Base-by-base conservation (phyloP, 1,140 invertebrate species). In the Patella vulgata region DNA sequence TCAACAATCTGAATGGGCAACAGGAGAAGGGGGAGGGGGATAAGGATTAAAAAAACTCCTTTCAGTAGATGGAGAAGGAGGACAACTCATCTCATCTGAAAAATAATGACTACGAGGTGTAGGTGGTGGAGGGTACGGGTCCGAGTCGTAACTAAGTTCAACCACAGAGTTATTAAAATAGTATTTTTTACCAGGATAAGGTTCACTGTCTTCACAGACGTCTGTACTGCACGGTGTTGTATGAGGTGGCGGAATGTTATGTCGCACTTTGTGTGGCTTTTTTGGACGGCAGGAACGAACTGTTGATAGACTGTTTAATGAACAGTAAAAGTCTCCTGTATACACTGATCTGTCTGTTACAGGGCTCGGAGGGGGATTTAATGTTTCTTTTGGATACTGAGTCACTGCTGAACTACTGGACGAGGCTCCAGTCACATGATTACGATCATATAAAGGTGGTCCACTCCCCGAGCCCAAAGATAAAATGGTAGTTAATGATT, bases 171-270 rank as follows among this genome's bases (percentile, higher is more conserved):
- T 68, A 59, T 76, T 71, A 47, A 70, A 60, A 47, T 74, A 74
- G 43, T 77, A 76, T 66, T 70, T 73, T 54, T 66, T 64, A 47
- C 43, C 52, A 21, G 68, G 70, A 63, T 79, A 84, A 28, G 83
- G 80, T 66, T 85, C 84, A 66, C 82, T 83, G 61, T 96, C 94
- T 75, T 95, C 93, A 80, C 92, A 95, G 12, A 96, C 92, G 80
- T 97, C 95, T 2, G 95, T 97, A 68, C 93, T 94, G 80, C 94
- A 96, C 0, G 95, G 95, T 8, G 95, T 97, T 4, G 95, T 97
- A 3, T 94, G 94, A 1, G 94, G 94, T 19, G 95, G 95, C 1
- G 93, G 93, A 69, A 92, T 89, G 85, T 94, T 88, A 66, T 91
- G 88, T 19, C 68, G 73, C 63, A 65, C 70, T 80, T 94, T 93